Percentiles rank a stretch among this genome's conserved stretches.
phyloP scores from a whole-genome alignment of 2,888 invertebrate species.

The Pogonocherus hispidulus region DNA sequence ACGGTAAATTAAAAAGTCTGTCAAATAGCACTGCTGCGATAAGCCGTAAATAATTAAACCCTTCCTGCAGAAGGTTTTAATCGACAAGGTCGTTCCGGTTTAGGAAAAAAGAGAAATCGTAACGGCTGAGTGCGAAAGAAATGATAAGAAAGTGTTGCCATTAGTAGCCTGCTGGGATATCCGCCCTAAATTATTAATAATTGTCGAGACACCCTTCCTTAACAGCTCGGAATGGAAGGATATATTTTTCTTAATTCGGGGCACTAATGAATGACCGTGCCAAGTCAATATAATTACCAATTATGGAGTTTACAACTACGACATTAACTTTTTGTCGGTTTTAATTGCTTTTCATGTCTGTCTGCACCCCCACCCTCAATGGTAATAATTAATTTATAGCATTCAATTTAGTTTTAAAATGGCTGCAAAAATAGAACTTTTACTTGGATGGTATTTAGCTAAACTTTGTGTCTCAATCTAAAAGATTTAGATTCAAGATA shows the following conservation, averaged over 20 bases:
- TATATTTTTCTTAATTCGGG: neutral
- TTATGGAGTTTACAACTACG: neutral
- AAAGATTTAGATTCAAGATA: too few species aligned
- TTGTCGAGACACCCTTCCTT: neutral
- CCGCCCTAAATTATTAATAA: slow-evolving; percentile 6
- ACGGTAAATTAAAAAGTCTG: too few species aligned
- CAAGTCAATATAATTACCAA: neutral
- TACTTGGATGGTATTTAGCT: too few species aligned
- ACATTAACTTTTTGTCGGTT: too few species aligned
- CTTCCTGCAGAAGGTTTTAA: neutral
- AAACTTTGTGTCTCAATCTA: too few species aligned
- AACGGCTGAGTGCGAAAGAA: neutral
- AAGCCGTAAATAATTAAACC: neutral
- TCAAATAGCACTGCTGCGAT: too few species aligned
- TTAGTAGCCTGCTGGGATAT: slow-evolving; percentile 2
- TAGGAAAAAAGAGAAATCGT: neutral
- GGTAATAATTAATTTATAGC: too few species aligned
- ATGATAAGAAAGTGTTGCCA: slow-evolving; percentile 2
- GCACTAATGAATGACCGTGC: neutral
- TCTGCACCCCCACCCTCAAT: too few species aligned
- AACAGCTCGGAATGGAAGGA: neutral
- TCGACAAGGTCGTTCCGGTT: neutral
- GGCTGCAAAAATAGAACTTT: too few species aligned
- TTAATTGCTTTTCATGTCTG: too few species aligned
- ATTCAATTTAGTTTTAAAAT: too few species aligned